Base-by-base conservation (phyloP, 2,113 vertebrate genomes). In the Strigops habroptila region DNA sequence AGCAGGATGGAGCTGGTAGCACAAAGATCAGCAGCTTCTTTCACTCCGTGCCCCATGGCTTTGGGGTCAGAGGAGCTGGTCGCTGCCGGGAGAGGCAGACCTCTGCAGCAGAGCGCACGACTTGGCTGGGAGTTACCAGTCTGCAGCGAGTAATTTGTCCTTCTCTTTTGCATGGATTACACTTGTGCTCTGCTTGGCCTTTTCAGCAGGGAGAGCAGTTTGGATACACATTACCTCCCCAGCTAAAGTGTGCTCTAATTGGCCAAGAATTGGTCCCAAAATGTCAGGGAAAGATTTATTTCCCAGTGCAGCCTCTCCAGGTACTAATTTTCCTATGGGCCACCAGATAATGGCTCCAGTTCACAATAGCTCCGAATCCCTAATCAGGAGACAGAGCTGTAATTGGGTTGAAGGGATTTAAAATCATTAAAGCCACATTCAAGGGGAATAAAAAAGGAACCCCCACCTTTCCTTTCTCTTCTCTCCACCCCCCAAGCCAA, bases 341-440 rank as follows among this genome's bases (percentile, higher is more conserved):
- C 86, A 86, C 94, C 82, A 95, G 96, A 97, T 98, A 98, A 98
- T 98, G 97, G 96, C 96, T 97, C 96, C 91, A 3, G 62, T 51
- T 88, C 96, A 98, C 97, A 98, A 98, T 97, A 97, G 97, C 96
- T 84, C 48, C 84, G 95, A 97, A 97, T 97, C 97, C 97, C 97
- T 98, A 97, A 97, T 98, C 97, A 97, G 97, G 97, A 97, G 96
- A 96, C 96, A 92, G 96, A 95, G 92, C 94, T 94, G 96, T 98
- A 98, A 98, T 98, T 98, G 98, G 97, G 97, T 98, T 98, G 98
- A 98, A 98, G 96, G 97, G 97, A 97, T 98, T 98, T 98, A 96
- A 98, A 98, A 97, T 97, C 97, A 97, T 98, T 98, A 98, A 97
- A 98, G 97, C 97, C 90, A 91, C 97, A 98, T 98, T 98, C 97